phyloP scores from a whole-genome alignment of 2,797 vertebrate genomes.

The Girardinus metallicus region DNA sequence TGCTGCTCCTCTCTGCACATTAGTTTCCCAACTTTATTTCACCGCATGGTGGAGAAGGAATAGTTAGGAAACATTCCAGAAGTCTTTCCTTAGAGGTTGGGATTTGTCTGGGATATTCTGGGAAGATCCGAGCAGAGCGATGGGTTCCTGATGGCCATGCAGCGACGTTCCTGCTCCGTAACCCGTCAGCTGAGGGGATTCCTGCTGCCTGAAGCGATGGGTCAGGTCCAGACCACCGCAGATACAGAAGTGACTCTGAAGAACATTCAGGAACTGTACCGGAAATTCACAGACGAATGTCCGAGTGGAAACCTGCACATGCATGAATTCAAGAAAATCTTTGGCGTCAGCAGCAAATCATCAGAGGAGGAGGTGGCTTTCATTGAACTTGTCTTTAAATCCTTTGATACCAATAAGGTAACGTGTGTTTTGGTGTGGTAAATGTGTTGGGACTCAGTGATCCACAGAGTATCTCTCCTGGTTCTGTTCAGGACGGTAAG shows the following conservation, averaged over 20 bases:
- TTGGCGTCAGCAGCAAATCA: conserved; percentile 64
- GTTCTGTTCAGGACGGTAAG: conserved; percentile 65
- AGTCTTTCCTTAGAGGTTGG: not conserved
- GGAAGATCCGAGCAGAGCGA: not conserved
- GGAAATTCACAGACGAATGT: conserved; percentile 75
- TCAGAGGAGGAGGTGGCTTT: conserved; percentile 70
- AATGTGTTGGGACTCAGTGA: too few species aligned
- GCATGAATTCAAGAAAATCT: conserved; percentile 80
- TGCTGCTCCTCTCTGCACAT: not conserved
- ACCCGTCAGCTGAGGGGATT: not conserved
- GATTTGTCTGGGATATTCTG: conserved; percentile 18
- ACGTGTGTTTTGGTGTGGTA: not conserved
- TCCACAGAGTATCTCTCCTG: not conserved
- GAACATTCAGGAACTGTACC: conserved; percentile 78
- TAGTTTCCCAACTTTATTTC: too few species aligned
- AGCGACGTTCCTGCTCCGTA: not conserved
- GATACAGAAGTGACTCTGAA: conserved; percentile 67
- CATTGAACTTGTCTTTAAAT: conserved; percentile 73
- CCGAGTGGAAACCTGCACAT: conserved; percentile 77
- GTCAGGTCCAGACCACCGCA: conserved; percentile 52
- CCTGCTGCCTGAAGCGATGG: conserved; percentile 52
- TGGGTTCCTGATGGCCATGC: not conserved
- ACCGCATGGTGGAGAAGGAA: not conserved
- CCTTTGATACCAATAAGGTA: conserved; percentile 78
- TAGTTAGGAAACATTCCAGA: not conserved